Evolutionary conservation across 2,797 vertebrate species (phyloP), one percentile per base, ranked within the genome.

Genomic region (Channallabes apus): DNA sequence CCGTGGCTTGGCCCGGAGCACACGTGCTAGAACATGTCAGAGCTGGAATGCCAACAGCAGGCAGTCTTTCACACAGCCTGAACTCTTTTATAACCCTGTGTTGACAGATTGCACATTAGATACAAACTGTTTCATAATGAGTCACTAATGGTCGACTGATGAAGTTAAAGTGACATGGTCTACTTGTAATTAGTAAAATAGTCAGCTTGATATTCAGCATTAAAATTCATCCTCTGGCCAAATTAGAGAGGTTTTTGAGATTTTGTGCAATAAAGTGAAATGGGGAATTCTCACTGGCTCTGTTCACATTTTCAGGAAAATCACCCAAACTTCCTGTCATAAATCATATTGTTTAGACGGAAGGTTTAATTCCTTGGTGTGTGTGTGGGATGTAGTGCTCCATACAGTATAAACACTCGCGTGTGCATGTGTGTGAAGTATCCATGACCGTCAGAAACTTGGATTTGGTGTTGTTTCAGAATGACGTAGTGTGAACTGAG

Each of bases 111-210:
- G 80, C 82, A 54, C 78, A 83, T 87, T 86, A 89, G 54, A 27
- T 27, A 68, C 87, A 86, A 84, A 88, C 82, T 69, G 87, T 88
- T 88, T 85, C 81, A 81, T 87, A 89, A 87, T 87, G 85, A 89
- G 83, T 72, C 62, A 29, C 88, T 88, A 87, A 89, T 88, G 81
- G 68, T 46, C 73, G 20, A n/a, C 87, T 86, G 87, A 87, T 85
- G 80, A 86, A 67, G 84, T 87, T 82, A 84, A 86, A 86, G 82
- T 81, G 78, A 83, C 85, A 75, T 71, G 76, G 84, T 69, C 84
- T 84, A 3, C 22, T 61, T 24, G 32, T 86, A 85, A 86, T 89
- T 85, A 82, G 81, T 65, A 20, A 83, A 85, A 72, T 64, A 78
- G 72, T 82, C 62, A 51, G 72, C 62, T 69, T 35, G 35, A 46